Evolutionary conservation across 2,888 invertebrate species (phyloP), one percentile per base, ranked within the genome.

Genomic region (Teinopalpus imperialis): DNA sequence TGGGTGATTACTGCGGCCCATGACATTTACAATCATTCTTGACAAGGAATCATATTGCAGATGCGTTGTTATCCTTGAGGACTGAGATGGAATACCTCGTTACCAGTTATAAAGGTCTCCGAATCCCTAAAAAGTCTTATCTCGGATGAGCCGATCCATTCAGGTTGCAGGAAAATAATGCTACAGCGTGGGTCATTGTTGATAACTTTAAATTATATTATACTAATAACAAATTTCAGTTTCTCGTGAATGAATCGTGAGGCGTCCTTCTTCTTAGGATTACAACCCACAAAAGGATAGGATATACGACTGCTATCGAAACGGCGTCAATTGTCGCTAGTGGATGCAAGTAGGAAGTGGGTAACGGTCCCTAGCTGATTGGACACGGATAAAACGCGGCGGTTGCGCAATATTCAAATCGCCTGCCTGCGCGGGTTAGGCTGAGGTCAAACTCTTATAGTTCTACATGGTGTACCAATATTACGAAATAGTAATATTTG

Each of bases 351-450:
- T 24, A 43, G 43, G 36, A 43, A 43, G 24, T 36, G 16, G 5
- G 29, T 4, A 36, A 36, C 27, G 21, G 35, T 35, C 16, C 23
- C 12, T 8, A 6, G 23, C 10, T 7, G 29, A 43, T 43, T 16
- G 27, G 39, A 20, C 16, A 8, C 18, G 1, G 20, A 34, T 31
- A 32, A 24, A 20, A 8, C 29, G 37, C 2, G 24, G 10, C 0
- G n/a, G 14, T 34, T 45, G 31, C 32, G 40, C 39, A 45, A 45
- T 27, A 43, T 43, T 27, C 27, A 45, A 40, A 34, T 40, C 4
- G 21, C 29, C 27, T 14, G 20, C 39, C 45, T 27, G 39, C 21
- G 24, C 13, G 13, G 7, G 14, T 9, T 29, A 8, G 32, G 16
- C 45, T 2, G 34, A 40, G 40, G 34, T 40, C 45, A 20, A 45